These are phyloP conservation scores for Diplodus sargus DNA, from an alignment of 2,797 vertebrate genomes.

Conservation along the genomic window DNA sequence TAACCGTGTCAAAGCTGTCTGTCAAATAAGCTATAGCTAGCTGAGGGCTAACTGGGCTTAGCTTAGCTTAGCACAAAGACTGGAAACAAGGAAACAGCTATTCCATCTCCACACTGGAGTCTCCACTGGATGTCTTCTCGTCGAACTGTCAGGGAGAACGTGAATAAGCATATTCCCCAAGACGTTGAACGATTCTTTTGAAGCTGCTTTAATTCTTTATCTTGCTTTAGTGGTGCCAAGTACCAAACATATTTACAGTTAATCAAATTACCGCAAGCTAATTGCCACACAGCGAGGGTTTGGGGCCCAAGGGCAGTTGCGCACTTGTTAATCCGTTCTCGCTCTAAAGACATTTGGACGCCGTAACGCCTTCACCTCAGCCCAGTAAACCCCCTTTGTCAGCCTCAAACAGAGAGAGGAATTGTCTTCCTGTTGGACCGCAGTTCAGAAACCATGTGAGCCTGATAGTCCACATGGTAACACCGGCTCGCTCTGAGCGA, in stretches of 20 bases:
- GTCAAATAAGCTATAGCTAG: too few species aligned
- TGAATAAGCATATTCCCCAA: not conserved
- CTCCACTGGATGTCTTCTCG: too few species aligned
- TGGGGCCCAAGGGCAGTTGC: not conserved
- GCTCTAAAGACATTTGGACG: not conserved
- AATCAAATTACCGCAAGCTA: not conserved
- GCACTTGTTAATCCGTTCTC: not conserved
- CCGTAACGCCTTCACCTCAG: not conserved
- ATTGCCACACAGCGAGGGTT: not conserved
- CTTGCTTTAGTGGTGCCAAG: not conserved
- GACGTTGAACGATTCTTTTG: not conserved
- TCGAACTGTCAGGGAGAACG: not conserved
- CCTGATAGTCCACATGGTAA: not conserved
- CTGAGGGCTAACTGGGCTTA: not conserved
- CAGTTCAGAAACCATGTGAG: conserved; percentile 17
- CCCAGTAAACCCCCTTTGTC: not conserved
- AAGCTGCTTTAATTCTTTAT: not conserved
- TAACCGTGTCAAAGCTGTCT: not conserved
- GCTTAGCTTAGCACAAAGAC: not conserved
- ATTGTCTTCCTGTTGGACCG: conserved; percentile 39
- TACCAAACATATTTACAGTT: not conserved
- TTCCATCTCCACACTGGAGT: not conserved
- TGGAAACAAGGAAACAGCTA: not conserved
- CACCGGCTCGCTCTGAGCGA: conserved; percentile 20
- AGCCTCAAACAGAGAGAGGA: conserved; percentile 29